Base-by-base conservation (phyloP, 2,797 vertebrate genomes). In the Agapornis canus region DNA sequence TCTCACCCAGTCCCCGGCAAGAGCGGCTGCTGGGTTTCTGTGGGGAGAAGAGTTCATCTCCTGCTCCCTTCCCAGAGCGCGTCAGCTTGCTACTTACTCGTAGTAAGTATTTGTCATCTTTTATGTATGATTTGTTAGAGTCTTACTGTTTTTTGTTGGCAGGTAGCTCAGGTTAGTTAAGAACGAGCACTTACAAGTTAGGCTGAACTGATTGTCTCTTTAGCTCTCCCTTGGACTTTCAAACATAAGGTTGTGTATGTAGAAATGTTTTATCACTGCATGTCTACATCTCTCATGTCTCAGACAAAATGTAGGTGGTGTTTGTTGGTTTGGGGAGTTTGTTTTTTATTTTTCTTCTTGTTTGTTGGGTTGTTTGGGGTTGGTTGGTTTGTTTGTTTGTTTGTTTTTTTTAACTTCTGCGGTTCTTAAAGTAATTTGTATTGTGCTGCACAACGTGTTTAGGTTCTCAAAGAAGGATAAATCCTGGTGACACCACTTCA, bases 101-200 rank as follows among this genome's bases (percentile, higher is more conserved):
- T 25, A 31, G 95, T 96, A 91, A 96, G 96, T 95, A 54, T 80
- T 90, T 88, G 85, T 68, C 82, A 76, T 81, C 61, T 88, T 89
- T 75, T 75, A 49, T 21, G 68, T 22, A 52, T 13, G 75, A 29
- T 56, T 78, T 73, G 68, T 20, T 70, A 13, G 3, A 32, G 72
- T 47, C 85, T 94, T 78, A 83, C 68, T 75, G 69, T 86, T 68
- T 79, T 75, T 59, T 18, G n/a, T 26, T 49, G 92, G 93, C 81
- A 93, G 82, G 89, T 90, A 93, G 84, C 54, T 32, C 31, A 35
- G 52, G 49, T 21, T 43, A 78, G 54, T 25, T 71, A 54, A 71
- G 86, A 69, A 21, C 11, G 25, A 61, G 60, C 16, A 7, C 59
- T 72, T 87, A 32, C 10, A 72, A 54, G n/a, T 49, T 69, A 6